Conservation (phyloP, 2,113 vertebrate species). For the Passer domesticus region DNA sequence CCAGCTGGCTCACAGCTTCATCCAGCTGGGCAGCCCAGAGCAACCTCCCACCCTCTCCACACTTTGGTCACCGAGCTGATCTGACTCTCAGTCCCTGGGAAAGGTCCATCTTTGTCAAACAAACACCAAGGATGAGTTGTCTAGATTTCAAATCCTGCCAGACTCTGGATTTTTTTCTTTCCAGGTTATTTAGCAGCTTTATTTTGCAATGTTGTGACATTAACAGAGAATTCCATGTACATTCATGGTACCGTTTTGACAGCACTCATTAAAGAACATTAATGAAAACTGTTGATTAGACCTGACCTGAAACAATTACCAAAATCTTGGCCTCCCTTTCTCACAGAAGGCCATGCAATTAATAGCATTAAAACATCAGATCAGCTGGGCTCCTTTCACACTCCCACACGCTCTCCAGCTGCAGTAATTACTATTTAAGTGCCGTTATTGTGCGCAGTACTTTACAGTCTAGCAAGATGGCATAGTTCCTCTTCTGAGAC, state of each 20-base stretch:
- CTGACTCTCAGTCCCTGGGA: not conserved
- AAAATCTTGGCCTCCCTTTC: not conserved
- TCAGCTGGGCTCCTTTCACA: not conserved
- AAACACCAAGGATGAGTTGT: not conserved
- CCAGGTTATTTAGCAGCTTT: constrained; percentile 4
- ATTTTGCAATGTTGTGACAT: constrained; percentile 10
- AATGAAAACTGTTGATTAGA: not conserved
- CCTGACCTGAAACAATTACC: not conserved
- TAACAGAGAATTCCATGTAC: not conserved
- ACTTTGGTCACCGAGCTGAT: not conserved
- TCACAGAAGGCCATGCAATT: not conserved
- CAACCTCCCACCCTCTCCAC: fast-evolving
- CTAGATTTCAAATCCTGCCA: not conserved
- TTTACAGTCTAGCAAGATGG: not conserved
- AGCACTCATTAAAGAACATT: not conserved
- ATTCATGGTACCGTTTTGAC: not conserved
- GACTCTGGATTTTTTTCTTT: not conserved
- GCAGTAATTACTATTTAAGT: not conserved
- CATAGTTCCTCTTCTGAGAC: not conserved
- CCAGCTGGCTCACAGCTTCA: not conserved
- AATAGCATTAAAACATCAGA: not conserved
- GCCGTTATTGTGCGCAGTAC: not conserved
- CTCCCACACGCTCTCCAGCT: not conserved
- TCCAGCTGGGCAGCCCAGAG: not conserved
- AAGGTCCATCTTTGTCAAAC: not conserved